Evolutionary conservation across 2,113 vertebrate species (phyloP), one percentile per base, ranked within the genome.

Genomic region (Sylvia atricapilla): DNA sequence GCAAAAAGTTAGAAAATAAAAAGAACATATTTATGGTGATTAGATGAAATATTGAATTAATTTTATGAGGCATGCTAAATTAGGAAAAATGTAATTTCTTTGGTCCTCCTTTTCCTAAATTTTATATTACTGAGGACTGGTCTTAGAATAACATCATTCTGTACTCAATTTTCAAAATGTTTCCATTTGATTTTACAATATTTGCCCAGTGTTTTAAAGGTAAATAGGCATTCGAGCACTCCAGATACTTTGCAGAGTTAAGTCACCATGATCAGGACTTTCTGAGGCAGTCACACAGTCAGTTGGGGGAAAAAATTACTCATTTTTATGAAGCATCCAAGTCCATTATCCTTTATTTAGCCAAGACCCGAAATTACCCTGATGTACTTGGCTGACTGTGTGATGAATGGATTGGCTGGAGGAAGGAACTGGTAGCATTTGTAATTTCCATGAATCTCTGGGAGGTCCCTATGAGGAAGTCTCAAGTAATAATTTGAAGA

Each of bases 301-400:
- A 79, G 8, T 2, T 74, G 35, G 52, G 50, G 93, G 64, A 93
- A 93, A 96, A 93, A 63, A 25, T 92, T 55, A 84, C 77, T 95
- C 80, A 89, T 69, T 79, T 89, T 55, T 56, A 69, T 66, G 59
- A 90, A 88, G 28, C 62, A 77, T 91, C 74, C 95, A 94, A 81
- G 67, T 79, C 69, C 23, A 14, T 89, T 94, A 94, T 94, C 63
- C 46, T 77, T 79, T 41, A 31, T 20, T n/a, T 56, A 92, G 78
- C 93, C 89, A 96, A 92, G 90, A 84, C 79, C 83, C 64, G 73
- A 94, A 86, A 93, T 81, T 94, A 81, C 92, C 73, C 93, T 89
- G 60, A 50, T 93, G 46, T 95, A 52, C 59, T 95, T 96, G 90
- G 73, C 90, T 44, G 62, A 83, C 46, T 76, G 68, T 16, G 28